These are phyloP conservation scores for Odontesthes bonariensis DNA, from an alignment of 2,113 vertebrate genomes.

Conservation along the genomic window DNA sequence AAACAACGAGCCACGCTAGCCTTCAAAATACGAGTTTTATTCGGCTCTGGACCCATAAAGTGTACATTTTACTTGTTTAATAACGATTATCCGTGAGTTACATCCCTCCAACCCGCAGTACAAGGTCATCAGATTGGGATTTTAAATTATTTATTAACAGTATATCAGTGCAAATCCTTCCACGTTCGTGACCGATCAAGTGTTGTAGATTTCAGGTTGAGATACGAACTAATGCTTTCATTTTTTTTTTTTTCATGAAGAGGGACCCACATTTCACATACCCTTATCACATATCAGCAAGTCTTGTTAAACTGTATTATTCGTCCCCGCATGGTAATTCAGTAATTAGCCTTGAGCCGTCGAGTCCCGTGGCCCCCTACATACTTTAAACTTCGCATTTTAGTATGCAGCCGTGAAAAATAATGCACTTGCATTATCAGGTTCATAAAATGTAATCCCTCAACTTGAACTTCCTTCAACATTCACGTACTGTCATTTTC, in stretches of 20 bases:
- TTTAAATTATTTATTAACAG: neutral
- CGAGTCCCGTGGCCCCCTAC: constrained; percentile 17
- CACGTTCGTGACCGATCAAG: neutral
- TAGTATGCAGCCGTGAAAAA: constrained; percentile 43
- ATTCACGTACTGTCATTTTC: too few species aligned
- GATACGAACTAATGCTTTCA: constrained; percentile 24
- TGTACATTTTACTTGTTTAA: neutral
- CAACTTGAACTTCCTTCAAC: neutral
- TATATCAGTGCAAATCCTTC: neutral
- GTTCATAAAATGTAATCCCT: neutral
- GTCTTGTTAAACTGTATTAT: constrained; percentile 42
- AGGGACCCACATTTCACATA: constrained; percentile 57
- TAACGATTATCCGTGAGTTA: too few species aligned
- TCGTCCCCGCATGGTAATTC: constrained; percentile 15
- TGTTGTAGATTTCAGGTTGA: neutral
- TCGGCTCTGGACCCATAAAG: neutral
- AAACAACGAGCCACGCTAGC: neutral
- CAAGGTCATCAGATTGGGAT: too few species aligned
- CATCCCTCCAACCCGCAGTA: too few species aligned
- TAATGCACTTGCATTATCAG: neutral
- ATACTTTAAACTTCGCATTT: constrained; percentile 45
- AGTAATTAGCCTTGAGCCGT: constrained; percentile 24
- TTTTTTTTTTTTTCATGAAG: constrained; percentile 9
- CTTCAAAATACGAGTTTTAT: constrained; percentile 18
- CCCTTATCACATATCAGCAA: constrained; percentile 61